Base-by-base conservation (phyloP, 2,113 vertebrate genomes). In the Psettodes erumei region DNA sequence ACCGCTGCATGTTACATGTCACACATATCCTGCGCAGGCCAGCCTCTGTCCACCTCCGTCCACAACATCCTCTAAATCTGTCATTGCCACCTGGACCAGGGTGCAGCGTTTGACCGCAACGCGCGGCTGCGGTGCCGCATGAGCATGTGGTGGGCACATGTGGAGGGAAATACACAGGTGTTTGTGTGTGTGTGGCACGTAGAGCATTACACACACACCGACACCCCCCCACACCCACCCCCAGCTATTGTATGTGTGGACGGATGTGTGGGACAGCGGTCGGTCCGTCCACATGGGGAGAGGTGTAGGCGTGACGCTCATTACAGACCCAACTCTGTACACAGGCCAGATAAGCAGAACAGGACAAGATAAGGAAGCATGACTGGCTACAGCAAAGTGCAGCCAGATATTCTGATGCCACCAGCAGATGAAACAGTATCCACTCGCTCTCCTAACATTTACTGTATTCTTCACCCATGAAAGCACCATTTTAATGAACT, bases 21-120 rank as follows among this genome's bases (percentile, higher is more conserved):
- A 92, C 95, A 94, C 91, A 90, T 93, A 96, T 96, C 97, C 96
- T 95, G 95, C 95, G 94, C 93, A 95, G 90, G 89, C 93, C 94
- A 91, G 94, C 94, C 94, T 94, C 95, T 96, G 96, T 97, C 96
- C 95, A 93, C 94, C 95, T 94, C 93, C 92, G 90, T 96, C 95
- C 96, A 94, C 94, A 95, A 94, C 97, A 98, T 98, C 95, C 97
- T 96, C 95, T 99, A 99, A 99, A 99, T 99, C 98, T 98, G 96
- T 98, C 97, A 98, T 92, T 96, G 94, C 95, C 2, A 93, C 93
- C 94, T 93, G 92, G 95, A 94, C 38, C 93, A 90, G 95, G 92
- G 92, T 93, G 94, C 93, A 84, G 92, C 94, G 91, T 95, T 92
- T 94, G 91, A 96, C 96, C 93, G 92, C 86, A 74, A 91, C 88